Evolutionary conservation across 2,113 vertebrate species (phyloP), one percentile per base, ranked within the genome.

Genomic region (Taxidea taxus): DNA sequence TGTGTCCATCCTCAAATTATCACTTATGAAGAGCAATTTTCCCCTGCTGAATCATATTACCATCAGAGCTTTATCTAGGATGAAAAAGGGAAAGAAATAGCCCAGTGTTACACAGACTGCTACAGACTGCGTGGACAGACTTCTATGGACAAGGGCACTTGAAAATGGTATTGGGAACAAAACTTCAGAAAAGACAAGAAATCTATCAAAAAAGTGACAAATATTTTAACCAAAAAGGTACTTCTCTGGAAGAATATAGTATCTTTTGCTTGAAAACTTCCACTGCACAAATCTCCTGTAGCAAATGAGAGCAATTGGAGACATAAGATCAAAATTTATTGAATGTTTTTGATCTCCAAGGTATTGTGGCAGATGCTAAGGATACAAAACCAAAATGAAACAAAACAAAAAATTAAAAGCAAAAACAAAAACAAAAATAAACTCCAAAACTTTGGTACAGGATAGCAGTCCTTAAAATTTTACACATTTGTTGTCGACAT

Each of bases 161-260:
- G 54, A 86, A 72, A 91, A 93, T 85, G 58, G 6, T 72, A 74
- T 37, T 83, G 51, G 15, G 6, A 11, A 72, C 54, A 94, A 95
- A 91, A 60, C 70, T 95, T 92, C 44, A 94, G 12, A 70, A 97
- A 95, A 92, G 56, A 77, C n/a, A 93, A 92, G 12, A 86, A 95
- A 74, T 87, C 9, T 16, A 82, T 85, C 8, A 92, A 84, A 93
- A 90, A 39, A 37, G 21, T 78, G 56, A 60, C 77, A 56, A 39
- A n/a, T 64, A 78, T 91, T 85, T 91, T 85, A 95, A 95, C 58
- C 47, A 80, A 90, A 91, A 81, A 58, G 29, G 12, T 60, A 68
- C 1, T 7, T 89, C 6, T 72, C 6, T 80, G 18, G 1, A 2
- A 95, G 42, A 42, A 72, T 51, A 58, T 34, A 72, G 23, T 27